Evolutionary conservation across 2,113 vertebrate genomes (phyloP).

Genomic region (Actenoides hombroni): DNA sequence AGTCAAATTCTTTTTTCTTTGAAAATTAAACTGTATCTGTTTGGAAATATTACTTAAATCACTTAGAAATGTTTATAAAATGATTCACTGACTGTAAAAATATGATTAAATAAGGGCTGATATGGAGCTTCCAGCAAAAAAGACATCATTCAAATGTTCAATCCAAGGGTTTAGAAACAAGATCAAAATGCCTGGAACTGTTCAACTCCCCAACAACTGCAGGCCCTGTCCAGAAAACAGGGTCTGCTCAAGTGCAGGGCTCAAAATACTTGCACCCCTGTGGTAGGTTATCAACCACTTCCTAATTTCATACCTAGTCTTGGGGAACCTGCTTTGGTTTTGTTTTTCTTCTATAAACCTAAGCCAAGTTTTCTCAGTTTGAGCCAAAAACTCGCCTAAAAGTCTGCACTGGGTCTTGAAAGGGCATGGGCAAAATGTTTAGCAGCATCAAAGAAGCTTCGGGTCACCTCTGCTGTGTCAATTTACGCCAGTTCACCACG

Average conservation of each 20-base stretch:
- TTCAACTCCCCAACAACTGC: fast-evolving
- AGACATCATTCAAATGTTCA: neutral
- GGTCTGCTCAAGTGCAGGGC: neutral
- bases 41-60: neutral
- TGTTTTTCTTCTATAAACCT: neutral
- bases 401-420: neutral
- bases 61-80: neutral
- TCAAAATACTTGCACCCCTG: neutral
- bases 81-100: neutral
- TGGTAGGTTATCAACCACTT: neutral
- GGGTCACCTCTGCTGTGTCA: neutral
- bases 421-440: neutral
- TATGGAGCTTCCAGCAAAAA: neutral
- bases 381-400: neutral
- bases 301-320: neutral
- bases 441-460: neutral
- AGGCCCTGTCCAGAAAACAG: neutral
- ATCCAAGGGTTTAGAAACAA: neutral
- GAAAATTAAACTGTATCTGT: neutral
- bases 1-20: neutral
- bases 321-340: neutral
- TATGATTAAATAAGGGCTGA: neutral
- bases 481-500: neutral
- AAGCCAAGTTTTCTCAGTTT: neutral
- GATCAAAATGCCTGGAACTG: neutral